A percentile compares a stretch with the other conserved stretches of the same genome.
phyloP scores from a whole-genome alignment of 2,797 vertebrate species.

The Clarias fuscus region DNA sequence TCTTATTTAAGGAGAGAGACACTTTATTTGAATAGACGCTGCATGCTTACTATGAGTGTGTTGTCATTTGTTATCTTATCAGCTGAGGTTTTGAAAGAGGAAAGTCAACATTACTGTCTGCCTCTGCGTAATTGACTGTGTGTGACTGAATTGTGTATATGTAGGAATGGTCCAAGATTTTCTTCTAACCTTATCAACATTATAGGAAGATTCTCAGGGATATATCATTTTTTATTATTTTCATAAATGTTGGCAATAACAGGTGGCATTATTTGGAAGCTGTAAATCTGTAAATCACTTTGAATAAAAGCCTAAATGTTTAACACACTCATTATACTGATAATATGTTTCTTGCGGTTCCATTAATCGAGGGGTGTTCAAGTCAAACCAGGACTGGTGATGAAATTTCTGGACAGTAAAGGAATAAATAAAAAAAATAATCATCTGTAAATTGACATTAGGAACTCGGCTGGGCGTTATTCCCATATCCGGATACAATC shows the following conservation, averaged over 20 bases:
- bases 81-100: background rate
- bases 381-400: too few species aligned
- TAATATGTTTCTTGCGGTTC: background rate
- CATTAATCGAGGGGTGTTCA: too few species aligned
- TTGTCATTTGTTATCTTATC: slow-evolving; percentile 19
- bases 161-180: background rate
- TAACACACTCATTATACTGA: background rate
- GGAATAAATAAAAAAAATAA: too few species aligned
- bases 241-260: background rate
- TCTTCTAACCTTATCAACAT: background rate
- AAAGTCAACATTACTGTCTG: background rate
- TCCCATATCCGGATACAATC: too few species aligned
- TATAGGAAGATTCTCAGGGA: background rate
- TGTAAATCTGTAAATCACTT: background rate
- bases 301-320: background rate
- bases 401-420: too few species aligned
- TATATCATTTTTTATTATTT: background rate
- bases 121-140: background rate
- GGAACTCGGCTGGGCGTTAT: too few species aligned
- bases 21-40: slow-evolving; percentile 11
- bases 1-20: background rate
- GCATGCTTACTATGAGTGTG: background rate
- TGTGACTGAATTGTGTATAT: too few species aligned
- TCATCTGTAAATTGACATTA: too few species aligned
- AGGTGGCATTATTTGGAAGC: background rate